These are phyloP conservation scores for Flabesymbios commensalis DNA, from an alignment of 2,888 invertebrate genomes.

Conservation along the genomic window DNA sequence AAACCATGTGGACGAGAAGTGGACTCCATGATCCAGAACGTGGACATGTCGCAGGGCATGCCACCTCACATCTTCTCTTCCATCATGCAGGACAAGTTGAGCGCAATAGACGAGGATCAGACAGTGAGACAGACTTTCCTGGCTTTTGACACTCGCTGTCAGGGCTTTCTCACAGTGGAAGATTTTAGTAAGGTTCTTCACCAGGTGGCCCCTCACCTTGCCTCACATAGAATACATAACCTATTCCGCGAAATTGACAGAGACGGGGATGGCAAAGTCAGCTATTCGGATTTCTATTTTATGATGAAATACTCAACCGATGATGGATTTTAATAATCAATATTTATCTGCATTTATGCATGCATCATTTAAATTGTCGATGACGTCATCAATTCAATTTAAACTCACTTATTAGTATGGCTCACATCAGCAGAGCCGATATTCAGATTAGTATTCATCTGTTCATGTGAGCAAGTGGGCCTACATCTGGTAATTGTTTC, in stretches of 20 bases:
- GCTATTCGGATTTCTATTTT: slow-evolving; percentile 58
- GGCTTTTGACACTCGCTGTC: slow-evolving; percentile 47
- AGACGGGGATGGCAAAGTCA: slow-evolving; percentile 57
- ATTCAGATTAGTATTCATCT: no score
- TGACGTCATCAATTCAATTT: no score
- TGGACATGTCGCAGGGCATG: no score
- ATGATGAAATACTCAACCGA: slow-evolving; percentile 53
- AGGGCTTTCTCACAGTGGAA: slow-evolving; percentile 50
- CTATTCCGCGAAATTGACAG: slow-evolving; percentile 57
- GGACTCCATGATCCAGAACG: no score
- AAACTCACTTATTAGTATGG: no score
- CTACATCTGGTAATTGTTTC: no score
- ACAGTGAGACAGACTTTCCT: slow-evolving; percentile 54
- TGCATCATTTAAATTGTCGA: no score
- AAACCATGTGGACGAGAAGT: no score
- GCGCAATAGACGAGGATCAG: slow-evolving; percentile 48
- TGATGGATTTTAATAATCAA: neutral
- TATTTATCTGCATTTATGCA: no score
- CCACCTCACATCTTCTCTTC: no score
- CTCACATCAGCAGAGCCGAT: no score
- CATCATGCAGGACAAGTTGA: slow-evolving; percentile 47
- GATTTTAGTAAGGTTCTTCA: slow-evolving; percentile 50
- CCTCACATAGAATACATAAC: slow-evolving; percentile 39
- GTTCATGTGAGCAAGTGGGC: no score
- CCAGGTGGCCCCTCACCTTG: slow-evolving; percentile 50